Conservation (phyloP, 2,113 vertebrate species). For the Cynoglossus semilaevis region DNA sequence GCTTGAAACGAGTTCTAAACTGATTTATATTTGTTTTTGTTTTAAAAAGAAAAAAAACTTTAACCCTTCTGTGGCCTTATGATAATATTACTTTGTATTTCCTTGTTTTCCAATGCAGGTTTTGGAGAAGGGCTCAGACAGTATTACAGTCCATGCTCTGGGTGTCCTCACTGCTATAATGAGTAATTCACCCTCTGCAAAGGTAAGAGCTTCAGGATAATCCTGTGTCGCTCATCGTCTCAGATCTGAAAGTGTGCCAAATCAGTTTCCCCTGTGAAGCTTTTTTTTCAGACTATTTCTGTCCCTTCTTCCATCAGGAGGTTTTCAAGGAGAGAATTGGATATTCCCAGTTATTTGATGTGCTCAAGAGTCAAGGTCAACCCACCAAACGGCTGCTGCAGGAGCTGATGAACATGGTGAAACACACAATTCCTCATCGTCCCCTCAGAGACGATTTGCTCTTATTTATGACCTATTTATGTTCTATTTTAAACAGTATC, state of each 20-base stretch:
- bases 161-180: conserved; percentile 92
- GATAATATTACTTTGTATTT: conserved; percentile 7
- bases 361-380: conserved; percentile 89
- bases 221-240: background rate
- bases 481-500: conserved; percentile 11
- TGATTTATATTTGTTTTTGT: conserved; percentile 1
- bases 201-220: conserved; percentile 75
- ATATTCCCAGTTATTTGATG: conserved; percentile 90
- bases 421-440: conserved; percentile 27
- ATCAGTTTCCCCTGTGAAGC: conserved; percentile 31
- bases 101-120: conserved; percentile 72
- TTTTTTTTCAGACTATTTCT: conserved; percentile 56
- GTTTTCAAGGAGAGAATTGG: conserved; percentile 97
- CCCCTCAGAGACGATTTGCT: background rate
- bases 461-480: conserved; percentile 14
- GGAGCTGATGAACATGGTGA: conserved; percentile 97
- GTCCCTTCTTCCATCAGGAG: conserved; percentile 77
- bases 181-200: conserved; percentile 90
- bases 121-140: conserved; percentile 76
- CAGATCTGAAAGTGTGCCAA: conserved; percentile 51
- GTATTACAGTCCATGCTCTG: conserved; percentile 90
- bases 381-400: conserved; percentile 90
- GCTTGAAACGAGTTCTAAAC: conserved; percentile 10
- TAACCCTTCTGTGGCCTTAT: background rate
- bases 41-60: background rate